These are phyloP conservation scores for Molanna angustata DNA, from an alignment of 2,888 invertebrate species.

Conservation along the genomic window DNA sequence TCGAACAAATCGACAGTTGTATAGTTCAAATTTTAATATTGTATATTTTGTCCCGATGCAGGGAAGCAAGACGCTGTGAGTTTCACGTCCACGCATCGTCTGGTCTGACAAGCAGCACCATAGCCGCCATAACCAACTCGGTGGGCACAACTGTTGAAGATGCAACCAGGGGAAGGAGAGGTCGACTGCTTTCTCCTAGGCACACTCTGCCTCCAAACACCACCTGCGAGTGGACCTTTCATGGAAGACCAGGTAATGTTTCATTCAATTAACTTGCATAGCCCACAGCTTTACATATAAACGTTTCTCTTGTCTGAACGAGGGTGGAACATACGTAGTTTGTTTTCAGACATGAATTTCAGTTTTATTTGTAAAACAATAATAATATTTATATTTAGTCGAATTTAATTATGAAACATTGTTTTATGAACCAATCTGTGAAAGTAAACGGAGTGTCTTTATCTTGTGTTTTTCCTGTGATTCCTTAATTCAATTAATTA, in stretches of 20 bases:
- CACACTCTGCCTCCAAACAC: constrained; percentile 84
- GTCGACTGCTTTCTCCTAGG: constrained; percentile 71
- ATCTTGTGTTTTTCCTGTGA: no score
- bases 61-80: constrained; percentile 63
- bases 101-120: constrained; percentile 53
- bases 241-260: constrained; percentile 61
- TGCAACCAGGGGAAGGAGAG: constrained; percentile 59
- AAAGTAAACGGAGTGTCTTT: no score
- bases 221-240: constrained; percentile 83
- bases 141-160: constrained; percentile 23
- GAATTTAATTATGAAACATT: no score
- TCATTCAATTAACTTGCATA: neutral
- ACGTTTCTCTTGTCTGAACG: no score
- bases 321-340: no score
- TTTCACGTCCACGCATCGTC: constrained; percentile 75
- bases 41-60: constrained; percentile 30
- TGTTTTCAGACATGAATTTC: no score
- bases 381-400: no score
- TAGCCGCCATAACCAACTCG: constrained; percentile 16
- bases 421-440: no score
- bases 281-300: neutral
- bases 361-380: no score
- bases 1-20: no score
- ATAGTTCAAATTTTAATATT: no score
- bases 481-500: no score